These are phyloP conservation scores for Pogonomyrmex barbatus DNA, from an alignment of 1,140 invertebrate species.

Conservation along the genomic window DNA sequence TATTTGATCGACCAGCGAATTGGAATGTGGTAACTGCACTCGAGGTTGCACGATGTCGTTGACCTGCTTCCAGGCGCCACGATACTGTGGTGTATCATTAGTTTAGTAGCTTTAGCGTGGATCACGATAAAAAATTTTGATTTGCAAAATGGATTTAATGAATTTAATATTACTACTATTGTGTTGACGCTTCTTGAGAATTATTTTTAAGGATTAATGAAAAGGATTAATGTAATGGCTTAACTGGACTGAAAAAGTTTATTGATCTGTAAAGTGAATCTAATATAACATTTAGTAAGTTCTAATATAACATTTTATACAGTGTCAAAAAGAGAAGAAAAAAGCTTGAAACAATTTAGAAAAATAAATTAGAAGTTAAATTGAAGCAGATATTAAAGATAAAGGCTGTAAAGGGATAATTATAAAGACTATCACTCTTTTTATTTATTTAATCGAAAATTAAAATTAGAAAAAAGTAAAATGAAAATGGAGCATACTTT, in stretches of 20 bases:
- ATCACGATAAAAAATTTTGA: constrained; percentile 34
- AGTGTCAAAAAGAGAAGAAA: not conserved
- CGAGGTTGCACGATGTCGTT: constrained; percentile 68
- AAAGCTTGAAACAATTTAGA: not conserved
- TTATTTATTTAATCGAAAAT: constrained; percentile 6
- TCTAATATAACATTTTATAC: not conserved
- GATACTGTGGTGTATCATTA: constrained; percentile 42
- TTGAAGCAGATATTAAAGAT: not conserved
- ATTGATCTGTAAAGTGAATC: not conserved
- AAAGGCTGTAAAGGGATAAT: no score
- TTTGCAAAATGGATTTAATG: not conserved
- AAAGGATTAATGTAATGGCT: not conserved
- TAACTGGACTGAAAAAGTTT: not conserved
- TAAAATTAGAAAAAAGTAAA: not conserved
- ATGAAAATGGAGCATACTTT: not conserved
- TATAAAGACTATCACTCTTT: not conserved
- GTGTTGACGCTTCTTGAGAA: not conserved
- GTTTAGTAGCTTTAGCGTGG: constrained; percentile 43
- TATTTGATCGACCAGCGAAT: constrained; percentile 61
- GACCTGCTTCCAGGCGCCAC: constrained; percentile 68
- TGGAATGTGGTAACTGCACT: constrained; percentile 64
- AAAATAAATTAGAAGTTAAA: not conserved
- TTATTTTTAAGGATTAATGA: not conserved
- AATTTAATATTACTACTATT: not conserved
- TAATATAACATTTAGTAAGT: not conserved